Conservation (phyloP, 2,113 vertebrate genomes). For the Zosterops hypoxanthus region DNA sequence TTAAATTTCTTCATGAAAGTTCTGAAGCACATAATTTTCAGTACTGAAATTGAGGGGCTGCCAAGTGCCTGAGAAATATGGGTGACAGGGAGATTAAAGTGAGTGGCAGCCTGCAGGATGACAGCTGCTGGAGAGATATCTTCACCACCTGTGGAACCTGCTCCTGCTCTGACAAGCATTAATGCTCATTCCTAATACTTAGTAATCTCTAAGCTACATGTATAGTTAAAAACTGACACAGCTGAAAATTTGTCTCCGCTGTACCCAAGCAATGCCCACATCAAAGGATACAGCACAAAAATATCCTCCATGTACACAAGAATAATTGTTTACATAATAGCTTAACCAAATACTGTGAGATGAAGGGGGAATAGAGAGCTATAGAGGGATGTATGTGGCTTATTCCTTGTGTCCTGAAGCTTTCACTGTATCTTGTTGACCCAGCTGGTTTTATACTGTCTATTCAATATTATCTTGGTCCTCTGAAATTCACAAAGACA, state of each 20-base stretch:
- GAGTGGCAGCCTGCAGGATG: not conserved
- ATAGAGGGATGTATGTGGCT: not conserved
- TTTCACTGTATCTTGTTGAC: not conserved
- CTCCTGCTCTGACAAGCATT: not conserved
- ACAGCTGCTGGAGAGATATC: conserved; percentile 35
- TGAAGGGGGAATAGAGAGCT: fast-evolving
- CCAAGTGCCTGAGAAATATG: conserved; percentile 3
- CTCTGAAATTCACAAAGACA: not conserved
- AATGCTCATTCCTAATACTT: not conserved
- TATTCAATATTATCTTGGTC: not conserved
- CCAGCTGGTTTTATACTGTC: not conserved
- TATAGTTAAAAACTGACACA: not conserved
- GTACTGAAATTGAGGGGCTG: not conserved
- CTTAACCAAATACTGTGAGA: not conserved
- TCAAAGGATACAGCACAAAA: not conserved
- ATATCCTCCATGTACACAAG: not conserved
- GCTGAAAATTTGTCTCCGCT: not conserved
- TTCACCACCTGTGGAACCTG: conserved; percentile 28
- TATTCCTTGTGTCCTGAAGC: not conserved
- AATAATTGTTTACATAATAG: not conserved
- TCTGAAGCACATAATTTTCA: conserved; percentile 6
- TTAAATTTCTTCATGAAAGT: conserved; percentile 20
- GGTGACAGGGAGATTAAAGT: conserved; percentile 7
- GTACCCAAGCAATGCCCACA: not conserved
- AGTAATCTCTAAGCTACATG: not conserved